Percentiles rank a stretch among this genome's conserved stretches.
phyloP scores from a whole-genome alignment of 2,113 vertebrate species.

The Nothoprocta pentlandii region DNA sequence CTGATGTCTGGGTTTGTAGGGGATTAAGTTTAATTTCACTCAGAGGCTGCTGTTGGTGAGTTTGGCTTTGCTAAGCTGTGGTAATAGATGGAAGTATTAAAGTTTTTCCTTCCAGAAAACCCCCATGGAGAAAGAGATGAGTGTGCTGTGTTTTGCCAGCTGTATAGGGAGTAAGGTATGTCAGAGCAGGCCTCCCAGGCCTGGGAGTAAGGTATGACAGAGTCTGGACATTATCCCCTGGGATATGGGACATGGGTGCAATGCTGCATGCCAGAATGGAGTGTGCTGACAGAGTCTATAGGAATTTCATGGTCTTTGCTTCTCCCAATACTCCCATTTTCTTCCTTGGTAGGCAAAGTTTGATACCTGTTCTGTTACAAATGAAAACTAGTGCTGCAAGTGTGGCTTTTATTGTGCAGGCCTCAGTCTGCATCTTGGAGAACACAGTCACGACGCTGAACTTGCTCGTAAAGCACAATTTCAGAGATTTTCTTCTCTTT shows the following conservation, averaged over 20 bases:
- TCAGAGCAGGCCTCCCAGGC: not conserved
- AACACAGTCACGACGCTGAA: not conserved
- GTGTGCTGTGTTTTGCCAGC: not conserved
- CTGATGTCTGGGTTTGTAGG: not conserved
- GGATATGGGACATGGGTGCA: not conserved
- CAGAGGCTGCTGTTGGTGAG: not conserved
- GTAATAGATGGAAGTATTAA: not conserved
- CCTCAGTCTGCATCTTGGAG: not conserved
- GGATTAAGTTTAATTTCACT: not conserved
- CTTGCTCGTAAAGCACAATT: not conserved
- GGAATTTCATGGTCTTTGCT: not conserved
- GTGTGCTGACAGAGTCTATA: not conserved
- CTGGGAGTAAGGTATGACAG: slow-evolving; percentile 11
- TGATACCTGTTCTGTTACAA: not conserved
- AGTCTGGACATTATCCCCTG: slow-evolving; percentile 20
- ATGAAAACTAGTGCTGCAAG: not conserved
- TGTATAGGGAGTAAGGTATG: not conserved
- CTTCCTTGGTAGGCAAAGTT: not conserved
- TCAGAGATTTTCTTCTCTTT: not conserved
- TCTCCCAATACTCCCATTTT: not conserved
- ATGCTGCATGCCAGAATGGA: not conserved
- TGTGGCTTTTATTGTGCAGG: not conserved
- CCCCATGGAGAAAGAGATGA: not conserved
- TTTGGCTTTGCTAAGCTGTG: not conserved
- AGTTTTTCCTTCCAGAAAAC: not conserved